A percentile compares a stretch with the other conserved stretches of the same genome.
These are phyloP conservation scores for Aplysia californica DNA, from an alignment of 1,140 invertebrate genomes.

Conservation along the genomic window DNA sequence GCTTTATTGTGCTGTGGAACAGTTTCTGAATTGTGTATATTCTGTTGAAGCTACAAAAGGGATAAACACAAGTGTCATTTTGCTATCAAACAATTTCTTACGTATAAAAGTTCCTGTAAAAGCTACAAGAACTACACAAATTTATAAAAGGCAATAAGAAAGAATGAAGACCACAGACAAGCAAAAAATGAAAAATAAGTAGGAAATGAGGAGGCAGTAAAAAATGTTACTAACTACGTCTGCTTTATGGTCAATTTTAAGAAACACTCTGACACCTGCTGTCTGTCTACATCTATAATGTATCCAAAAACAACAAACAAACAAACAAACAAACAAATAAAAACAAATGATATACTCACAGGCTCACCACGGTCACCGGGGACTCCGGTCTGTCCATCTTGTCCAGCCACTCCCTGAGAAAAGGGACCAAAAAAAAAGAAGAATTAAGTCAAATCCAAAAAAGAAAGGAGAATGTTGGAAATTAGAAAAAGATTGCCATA, in stretches of 20 bases:
- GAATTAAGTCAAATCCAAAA: neutral
- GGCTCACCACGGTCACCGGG: slow-evolving; percentile 58
- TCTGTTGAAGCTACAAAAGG: no score
- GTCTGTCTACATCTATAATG: no score
- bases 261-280: neutral
- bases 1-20: no score
- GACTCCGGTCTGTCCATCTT: slow-evolving; percentile 54
- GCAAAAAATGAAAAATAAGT: neutral
- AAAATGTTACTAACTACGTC: neutral
- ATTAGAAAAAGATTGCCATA: neutral
- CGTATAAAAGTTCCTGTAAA: no score
- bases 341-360: slow-evolving; percentile 41
- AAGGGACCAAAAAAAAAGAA: neutral
- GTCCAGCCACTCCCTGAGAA: slow-evolving; percentile 55
- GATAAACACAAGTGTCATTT: no score
- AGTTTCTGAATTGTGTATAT: no score
- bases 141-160: no score
- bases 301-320: no score
- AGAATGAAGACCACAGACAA: no score
- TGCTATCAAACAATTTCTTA: no score
- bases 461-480: neutral
- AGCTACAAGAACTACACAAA: no score
- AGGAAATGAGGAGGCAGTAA: neutral
- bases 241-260: neutral
- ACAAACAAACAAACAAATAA: no score